These are phyloP conservation scores for Tridacna crocea DNA, from an alignment of 2,888 invertebrate genomes.

Conservation along the genomic window DNA sequence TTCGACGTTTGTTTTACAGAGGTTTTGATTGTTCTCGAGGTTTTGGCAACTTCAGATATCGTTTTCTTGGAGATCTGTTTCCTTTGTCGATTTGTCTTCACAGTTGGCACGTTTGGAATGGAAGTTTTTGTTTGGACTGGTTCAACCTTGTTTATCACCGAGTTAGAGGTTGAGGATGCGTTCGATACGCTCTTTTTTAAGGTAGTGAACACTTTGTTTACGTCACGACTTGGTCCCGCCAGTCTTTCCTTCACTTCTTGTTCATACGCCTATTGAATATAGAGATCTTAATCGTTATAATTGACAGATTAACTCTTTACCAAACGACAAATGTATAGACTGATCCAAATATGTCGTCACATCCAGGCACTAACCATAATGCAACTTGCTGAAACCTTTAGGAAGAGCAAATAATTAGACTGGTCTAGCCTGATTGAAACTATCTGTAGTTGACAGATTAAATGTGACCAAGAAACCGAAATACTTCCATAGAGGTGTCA, in stretches of 20 bases:
- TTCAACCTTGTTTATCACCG: not conserved
- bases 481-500: too few relatives aligned
- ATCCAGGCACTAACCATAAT: too few relatives aligned
- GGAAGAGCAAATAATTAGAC: too few relatives aligned
- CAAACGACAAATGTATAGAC: too few relatives aligned
- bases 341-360: too few relatives aligned
- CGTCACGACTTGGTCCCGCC: slow-evolving; percentile 13
- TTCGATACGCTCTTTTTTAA: slow-evolving; percentile 35
- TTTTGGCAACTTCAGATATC: not conserved
- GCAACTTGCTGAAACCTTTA: too few relatives aligned
- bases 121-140: not conserved
- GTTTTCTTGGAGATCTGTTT: not conserved
- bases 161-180: slow-evolving; percentile 7
- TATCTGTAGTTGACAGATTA: too few relatives aligned
- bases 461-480: too few relatives aligned
- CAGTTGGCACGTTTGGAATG: not conserved
- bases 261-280: not conserved
- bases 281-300: not conserved
- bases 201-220: slow-evolving; percentile 31
- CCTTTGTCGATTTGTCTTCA: not conserved
- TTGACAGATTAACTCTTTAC: too few relatives aligned
- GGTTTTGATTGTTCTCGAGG: not conserved
- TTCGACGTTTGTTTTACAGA: not conserved
- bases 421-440: too few relatives aligned
- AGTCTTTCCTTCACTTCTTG: slow-evolving; percentile 3